A percentile compares a stretch with the other conserved stretches of the same genome.
Evolutionary conservation across 1,140 invertebrate species (phyloP).

Genomic region (Galendromus occidentalis): DNA sequence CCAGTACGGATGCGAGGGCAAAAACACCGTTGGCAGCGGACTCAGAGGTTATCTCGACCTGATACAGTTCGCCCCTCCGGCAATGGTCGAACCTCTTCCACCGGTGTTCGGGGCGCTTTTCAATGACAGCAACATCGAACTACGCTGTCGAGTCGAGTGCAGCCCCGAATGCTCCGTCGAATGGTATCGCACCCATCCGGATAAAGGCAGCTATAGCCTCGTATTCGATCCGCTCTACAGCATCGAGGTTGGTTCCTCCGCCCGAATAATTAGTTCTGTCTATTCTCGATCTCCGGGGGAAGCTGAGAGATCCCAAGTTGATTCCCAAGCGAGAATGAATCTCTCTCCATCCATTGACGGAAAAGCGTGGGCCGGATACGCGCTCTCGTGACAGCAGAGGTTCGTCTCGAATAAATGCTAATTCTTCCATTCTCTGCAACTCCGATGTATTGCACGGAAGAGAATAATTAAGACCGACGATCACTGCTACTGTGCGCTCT

Average conservation of each 20-base stretch:
- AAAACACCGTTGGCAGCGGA: constrained; percentile 57
- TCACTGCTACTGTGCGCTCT: too few relatives aligned
- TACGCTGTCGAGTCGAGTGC: constrained; percentile 70
- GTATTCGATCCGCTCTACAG: constrained; percentile 36
- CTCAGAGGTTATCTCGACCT: constrained; percentile 34
- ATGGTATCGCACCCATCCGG: constrained; percentile 46
- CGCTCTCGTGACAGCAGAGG: too few relatives aligned
- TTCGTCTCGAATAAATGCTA: too few relatives aligned
- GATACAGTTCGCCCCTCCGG: constrained; percentile 44
- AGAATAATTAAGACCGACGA: too few relatives aligned
- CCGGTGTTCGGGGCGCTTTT: constrained; percentile 55
- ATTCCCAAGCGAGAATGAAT: too few relatives aligned
- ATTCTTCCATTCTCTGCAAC: too few relatives aligned
- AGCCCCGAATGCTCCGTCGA: constrained; percentile 56
- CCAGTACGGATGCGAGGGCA: constrained; percentile 59
- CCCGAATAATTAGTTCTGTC: too few relatives aligned
- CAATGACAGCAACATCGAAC: constrained; percentile 47
- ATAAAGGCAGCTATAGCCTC: not conserved
- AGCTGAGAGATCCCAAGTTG: too few relatives aligned
- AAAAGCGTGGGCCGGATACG: too few relatives aligned
- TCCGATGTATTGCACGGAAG: too few relatives aligned
- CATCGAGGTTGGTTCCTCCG: constrained; percentile 8
- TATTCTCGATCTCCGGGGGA: too few relatives aligned
- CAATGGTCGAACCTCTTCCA: constrained; percentile 59
- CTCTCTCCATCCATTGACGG: too few relatives aligned